Base-by-base conservation (phyloP, 2,113 vertebrate species). In the Heliornis fulica region DNA sequence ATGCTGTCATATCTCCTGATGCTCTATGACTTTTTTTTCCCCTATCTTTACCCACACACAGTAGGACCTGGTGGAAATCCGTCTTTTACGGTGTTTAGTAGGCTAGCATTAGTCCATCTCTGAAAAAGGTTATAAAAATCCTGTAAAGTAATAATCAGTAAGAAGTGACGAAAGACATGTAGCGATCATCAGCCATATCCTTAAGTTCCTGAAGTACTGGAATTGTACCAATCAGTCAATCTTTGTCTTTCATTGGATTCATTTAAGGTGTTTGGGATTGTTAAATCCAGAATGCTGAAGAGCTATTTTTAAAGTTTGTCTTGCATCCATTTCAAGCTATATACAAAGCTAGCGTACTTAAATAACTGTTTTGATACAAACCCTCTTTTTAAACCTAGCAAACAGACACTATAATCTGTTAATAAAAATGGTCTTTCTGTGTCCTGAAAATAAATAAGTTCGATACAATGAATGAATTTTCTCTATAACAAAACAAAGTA, bases 391-490 rank as follows among this genome's bases (percentile, higher is more conserved):
- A 36, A 46, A 91, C 29, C 19, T 60, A 40, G 23, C 57, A 93
- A 93, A 83, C 41, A 51, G 54, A 72, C 63, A 41, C 4, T 92
- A 54, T 68, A 81, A 88, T 85, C 48, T 2, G 45, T 84, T 92
- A 85, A 74, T 80, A 80, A 87, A 94, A 91, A 43, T 54, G 38
- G 11, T 53, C 69, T 85, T 87, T 89, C 23, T 32, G 40, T 89
- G 61, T 25, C 83, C 72, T 63, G 60, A 89, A 92, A 90, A 38
- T 87, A 89, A 93, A 63, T 36, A 88, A 70, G 50, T 43, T 87
- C 65, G 63, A 82, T 65, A 66, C 1, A 10, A 56, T 94, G 93
- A 95, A 94, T 96, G 83, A 93, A 83, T 93, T 92, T 92, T 85
- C 63, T 92, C 69, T 60, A 59, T 43, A 92, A 83, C 65, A 86